Base-by-base conservation (phyloP, 2,797 vertebrate species). In the Tinamus major region DNA sequence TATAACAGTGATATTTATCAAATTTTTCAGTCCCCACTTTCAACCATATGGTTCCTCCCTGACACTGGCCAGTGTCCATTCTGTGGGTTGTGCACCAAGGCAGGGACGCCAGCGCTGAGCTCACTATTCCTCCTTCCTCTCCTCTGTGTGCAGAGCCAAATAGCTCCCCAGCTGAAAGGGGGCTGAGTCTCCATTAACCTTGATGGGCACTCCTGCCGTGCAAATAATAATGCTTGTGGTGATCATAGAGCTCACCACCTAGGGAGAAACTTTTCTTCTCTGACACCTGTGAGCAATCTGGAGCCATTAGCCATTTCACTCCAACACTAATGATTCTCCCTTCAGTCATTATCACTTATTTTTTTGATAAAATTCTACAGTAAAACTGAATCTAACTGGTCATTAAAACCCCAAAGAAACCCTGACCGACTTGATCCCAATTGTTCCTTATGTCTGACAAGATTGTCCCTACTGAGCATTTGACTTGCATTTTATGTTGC, bases 391-490 rank as follows among this genome's bases (percentile, higher is more conserved):
- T 94, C 93, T 95, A 95, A 92, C 84, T 94, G 89, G 93, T 92
- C 94, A 92, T 94, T 96, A 93, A 92, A 94, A 94, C 79, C 91
- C 83, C 79, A 93, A 84, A 91, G 92, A 94, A 94, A 79, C 81
- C 56, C 85, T 90, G 79, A 76, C 84, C 90, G 85, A 95, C 89
- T 94, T 87, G 79, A 94, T 93, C 78, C 89, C 95, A 94, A 90
- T 96, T 95, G 87, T 92, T 96, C 91, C 85, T 93, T 93, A 85
- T 94, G 87, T 90, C 93, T 92, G 79, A 95, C 94, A 96, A 92
- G 88, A 89, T 87, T 91, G 17, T 91, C 82, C 91, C 87, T 90
- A 90, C 75, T 93, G 90, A 92, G 80, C 69, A 61, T 90, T 94
- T 95, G 93, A 92, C 87, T 94, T 94, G 92, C 53, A 93, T 96